Conservation (phyloP, 1,140 invertebrate genomes). For the Myzus persicae region DNA sequence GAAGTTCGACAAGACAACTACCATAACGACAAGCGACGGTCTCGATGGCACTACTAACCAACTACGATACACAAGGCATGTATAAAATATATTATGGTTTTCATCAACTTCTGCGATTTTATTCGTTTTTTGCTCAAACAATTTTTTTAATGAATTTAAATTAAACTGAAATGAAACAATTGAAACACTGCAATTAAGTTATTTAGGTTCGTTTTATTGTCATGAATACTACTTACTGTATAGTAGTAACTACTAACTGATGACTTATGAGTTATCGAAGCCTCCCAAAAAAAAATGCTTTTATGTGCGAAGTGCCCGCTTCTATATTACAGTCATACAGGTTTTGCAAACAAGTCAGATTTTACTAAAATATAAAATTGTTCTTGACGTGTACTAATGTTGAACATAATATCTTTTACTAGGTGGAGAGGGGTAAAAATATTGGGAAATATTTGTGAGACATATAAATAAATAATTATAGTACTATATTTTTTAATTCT, state of each 20-base stretch:
- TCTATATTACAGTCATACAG: not conserved
- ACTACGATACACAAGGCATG: not conserved
- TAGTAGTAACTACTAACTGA: not conserved
- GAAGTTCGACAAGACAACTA: not conserved
- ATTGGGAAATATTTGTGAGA: too few relatives aligned
- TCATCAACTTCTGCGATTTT: not conserved
- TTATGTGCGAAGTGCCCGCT: not conserved
- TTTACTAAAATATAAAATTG: not conserved
- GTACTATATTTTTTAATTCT: not conserved
- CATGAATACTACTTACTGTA: too few relatives aligned
- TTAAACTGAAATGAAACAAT: too few relatives aligned
- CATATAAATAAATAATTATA: not conserved
- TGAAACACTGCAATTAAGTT: not conserved
- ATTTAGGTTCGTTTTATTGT: not conserved
- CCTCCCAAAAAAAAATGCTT: not conserved
- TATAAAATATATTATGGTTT: too few relatives aligned
- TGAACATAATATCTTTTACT: too few relatives aligned
- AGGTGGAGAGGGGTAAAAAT: too few relatives aligned
- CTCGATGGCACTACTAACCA: not conserved
- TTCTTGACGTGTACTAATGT: not conserved
- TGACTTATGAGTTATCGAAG: too few relatives aligned
- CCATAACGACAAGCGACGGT: not conserved
- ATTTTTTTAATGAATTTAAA: too few relatives aligned
- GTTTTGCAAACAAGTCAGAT: not conserved
- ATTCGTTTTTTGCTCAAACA: not conserved